Evolutionary conservation across 1,140 invertebrate species (phyloP), one percentile per base, ranked within the genome.

Genomic region (Bombus cullumanus): DNA sequence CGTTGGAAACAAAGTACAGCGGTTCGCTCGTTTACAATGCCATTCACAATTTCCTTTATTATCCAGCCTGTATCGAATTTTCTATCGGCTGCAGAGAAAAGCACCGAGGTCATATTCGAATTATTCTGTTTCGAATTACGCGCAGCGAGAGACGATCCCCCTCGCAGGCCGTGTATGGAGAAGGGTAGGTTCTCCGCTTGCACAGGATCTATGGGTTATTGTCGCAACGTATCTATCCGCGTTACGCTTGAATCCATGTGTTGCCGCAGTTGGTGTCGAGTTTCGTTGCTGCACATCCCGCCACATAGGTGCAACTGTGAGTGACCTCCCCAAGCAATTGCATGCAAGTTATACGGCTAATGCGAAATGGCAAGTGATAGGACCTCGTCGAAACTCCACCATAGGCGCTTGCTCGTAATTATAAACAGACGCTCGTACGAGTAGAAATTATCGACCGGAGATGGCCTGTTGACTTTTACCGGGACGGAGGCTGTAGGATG

Each of bases 281-380:
- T 83, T 83, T 83, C 85, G 76, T 72, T 47, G 34, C 66, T 66
- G 57, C 25, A 22, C 39, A 43, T 15, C 57, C 43, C 15, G 31
- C 57, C 75, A 3, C 69, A 41, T 73, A 81, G 76, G 41, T 57
- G 83, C 41, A 66, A 75, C 43, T 66, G 43, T 43, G 37, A 57
- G 53, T 57, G 83, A 72, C 78, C 78, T 57, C 57, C 5, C 31
- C 28, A 18, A 9, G 78, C 78, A 85, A 57, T 81, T 75, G 78
- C 71, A 59, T 41, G 71, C 69, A 37, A 57, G 77, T 73, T 72
- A 73, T 66, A 81, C 28, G 78, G 59, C 71, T 89, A 89, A 90
- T 89, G 86, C 79, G 88, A 86, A 78, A 78, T 74, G 85, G 85
- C 80, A 89, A 81, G 34, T 83, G 84, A 59, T 85, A 86, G 84